Evolutionary conservation across 1,140 invertebrate species (phyloP).

Genomic region (Musca vetustissima): DNA sequence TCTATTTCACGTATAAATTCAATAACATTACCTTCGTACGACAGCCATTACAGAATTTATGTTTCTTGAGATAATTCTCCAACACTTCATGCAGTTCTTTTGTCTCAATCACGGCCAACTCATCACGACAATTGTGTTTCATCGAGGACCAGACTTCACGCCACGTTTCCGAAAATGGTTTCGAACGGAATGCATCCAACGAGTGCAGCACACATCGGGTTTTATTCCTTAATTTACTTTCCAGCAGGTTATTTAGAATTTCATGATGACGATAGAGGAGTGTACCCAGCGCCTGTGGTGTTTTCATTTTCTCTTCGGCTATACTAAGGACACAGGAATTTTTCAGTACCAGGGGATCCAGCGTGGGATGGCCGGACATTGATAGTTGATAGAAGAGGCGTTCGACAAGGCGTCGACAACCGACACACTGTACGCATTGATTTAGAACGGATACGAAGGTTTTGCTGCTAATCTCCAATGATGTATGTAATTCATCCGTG

Average conservation of each 20-base stretch:
- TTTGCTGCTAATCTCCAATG: slow-evolving; percentile 79
- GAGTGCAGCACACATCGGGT: slow-evolving; percentile 84
- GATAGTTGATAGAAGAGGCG: slow-evolving; percentile 80
- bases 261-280: slow-evolving; percentile 83
- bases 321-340: slow-evolving; percentile 73
- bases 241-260: slow-evolving; percentile 74
- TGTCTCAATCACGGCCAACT: slow-evolving; percentile 83
- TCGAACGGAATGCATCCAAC: slow-evolving; percentile 78
- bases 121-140: slow-evolving; percentile 78
- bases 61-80: slow-evolving; percentile 86
- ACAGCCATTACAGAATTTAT: slow-evolving; percentile 90
- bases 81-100: slow-evolving; percentile 79
- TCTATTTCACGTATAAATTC: background rate
- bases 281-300: slow-evolving; percentile 76
- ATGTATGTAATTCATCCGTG: slow-evolving; percentile 74
- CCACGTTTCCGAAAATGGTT: slow-evolving; percentile 71
- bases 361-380: slow-evolving; percentile 76
- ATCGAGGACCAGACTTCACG: slow-evolving; percentile 86
- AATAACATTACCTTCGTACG: slow-evolving; percentile 74
- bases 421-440: slow-evolving; percentile 89
- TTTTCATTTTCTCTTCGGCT: slow-evolving; percentile 72
- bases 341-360: slow-evolving; percentile 78
- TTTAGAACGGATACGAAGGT: slow-evolving; percentile 81
- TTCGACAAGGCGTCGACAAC: slow-evolving; percentile 87
- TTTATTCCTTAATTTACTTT: slow-evolving; percentile 85